phyloP scores from a whole-genome alignment of 2,888 invertebrate species.

The Cataglyphis cursor region DNA sequence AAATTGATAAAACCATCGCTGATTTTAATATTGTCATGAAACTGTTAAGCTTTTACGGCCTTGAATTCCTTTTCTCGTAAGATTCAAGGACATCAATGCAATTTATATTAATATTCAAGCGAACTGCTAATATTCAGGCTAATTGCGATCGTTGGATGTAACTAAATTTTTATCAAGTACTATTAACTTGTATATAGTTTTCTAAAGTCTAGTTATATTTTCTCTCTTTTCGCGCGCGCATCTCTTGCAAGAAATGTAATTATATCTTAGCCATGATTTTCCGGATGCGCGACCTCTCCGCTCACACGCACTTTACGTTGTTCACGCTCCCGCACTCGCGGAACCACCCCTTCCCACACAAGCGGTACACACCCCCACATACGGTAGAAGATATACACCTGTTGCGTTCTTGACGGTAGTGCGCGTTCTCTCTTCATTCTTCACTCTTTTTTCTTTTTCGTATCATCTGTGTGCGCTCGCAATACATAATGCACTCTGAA shows the following conservation, averaged over 20 bases:
- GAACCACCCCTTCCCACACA: constrained; percentile 51
- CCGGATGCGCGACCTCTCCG: constrained; percentile 70
- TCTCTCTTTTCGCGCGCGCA: neutral
- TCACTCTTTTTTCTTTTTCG: neutral
- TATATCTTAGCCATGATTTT: constrained; percentile 64
- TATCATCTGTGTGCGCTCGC: neutral
- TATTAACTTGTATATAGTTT: neutral
- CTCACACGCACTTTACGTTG: constrained; percentile 67
- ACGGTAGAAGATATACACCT: constrained; percentile 61
- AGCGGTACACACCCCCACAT: constrained; percentile 44
- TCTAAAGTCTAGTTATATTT: neutral
- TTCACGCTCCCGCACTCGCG: constrained; percentile 46
- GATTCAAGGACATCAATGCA: constrained; percentile 12
- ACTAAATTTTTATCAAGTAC: neutral
- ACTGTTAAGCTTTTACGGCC: constrained; percentile 14
- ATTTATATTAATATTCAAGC: constrained; percentile 19
- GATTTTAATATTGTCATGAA: constrained; percentile 2
- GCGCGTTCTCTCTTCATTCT: neutral
- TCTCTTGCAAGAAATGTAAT: constrained; percentile 42
- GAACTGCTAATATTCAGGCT: too few species aligned
- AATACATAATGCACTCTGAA: constrained; percentile 12
- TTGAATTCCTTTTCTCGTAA: constrained; percentile 16
- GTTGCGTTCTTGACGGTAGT: constrained; percentile 58
- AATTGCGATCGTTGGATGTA: neutral
- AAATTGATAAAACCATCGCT: neutral